phyloP scores from a whole-genome alignment of 2,797 vertebrate genomes.

The Salmo trutta region DNA sequence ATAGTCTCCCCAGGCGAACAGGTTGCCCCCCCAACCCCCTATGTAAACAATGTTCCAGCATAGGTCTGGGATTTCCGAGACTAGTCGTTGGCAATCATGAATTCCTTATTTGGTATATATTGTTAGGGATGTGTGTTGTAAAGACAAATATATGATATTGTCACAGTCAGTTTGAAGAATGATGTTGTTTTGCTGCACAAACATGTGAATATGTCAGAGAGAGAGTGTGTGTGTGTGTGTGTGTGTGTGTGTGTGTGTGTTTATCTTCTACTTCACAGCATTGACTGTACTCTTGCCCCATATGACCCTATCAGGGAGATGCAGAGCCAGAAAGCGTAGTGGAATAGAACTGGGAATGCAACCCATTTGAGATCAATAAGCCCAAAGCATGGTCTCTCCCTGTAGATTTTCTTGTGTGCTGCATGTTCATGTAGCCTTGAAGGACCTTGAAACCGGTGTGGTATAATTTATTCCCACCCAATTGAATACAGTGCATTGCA shows the following conservation, averaged over 20 bases:
- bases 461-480: background rate
- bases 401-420: background rate
- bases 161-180: background rate
- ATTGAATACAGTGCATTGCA: background rate
- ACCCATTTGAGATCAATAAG: constrained; percentile 3
- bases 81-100: background rate
- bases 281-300: background rate
- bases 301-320: constrained; percentile 1
- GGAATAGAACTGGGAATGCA: background rate
- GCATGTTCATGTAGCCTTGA: background rate
- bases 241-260: background rate
- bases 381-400: background rate
- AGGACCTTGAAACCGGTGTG: background rate
- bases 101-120: background rate
- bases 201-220: background rate
- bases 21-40: no score
- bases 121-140: background rate
- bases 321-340: background rate
- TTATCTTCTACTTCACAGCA: background rate
- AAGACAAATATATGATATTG: background rate
- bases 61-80: no score
- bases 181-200: background rate
- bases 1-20: no score
- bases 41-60: background rate
- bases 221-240: no score